Percentiles rank a stretch among this genome's conserved stretches.
Conservation (phyloP, 2,888 invertebrate species). For the Brachyopa scutellaris region DNA sequence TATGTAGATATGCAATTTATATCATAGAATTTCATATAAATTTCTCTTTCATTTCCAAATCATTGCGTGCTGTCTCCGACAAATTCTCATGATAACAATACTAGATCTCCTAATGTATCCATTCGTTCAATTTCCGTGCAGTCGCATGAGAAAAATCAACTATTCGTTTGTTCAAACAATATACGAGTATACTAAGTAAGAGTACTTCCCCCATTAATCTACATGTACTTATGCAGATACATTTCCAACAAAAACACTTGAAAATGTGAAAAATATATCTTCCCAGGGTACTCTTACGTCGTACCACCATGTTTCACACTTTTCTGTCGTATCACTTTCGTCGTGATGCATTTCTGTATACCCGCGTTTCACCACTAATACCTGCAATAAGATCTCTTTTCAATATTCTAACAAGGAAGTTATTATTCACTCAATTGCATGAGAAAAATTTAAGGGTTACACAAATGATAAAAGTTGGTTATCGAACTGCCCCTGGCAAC, state of each 20-base stretch:
- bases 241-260: neutral
- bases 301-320: neutral
- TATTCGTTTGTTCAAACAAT: constrained; percentile 1
- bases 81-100: constrained; percentile 13
- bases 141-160: constrained; percentile 5
- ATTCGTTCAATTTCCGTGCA: constrained; percentile 9
- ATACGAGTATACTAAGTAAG: too few species aligned
- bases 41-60: neutral
- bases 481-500: constrained; percentile 20
- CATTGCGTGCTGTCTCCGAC: neutral
- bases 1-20: too few species aligned
- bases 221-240: neutral
- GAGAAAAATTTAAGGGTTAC: too few species aligned
- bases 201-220: neutral
- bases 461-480: constrained; percentile 19
- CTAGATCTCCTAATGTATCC: neutral
- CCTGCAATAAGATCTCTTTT: neutral
- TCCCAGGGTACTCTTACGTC: neutral
- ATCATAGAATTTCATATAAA: too few species aligned
- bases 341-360: neutral
- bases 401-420: constrained; percentile 54
- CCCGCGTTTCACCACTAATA: neutral
- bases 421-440: constrained; percentile 60
- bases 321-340: constrained; percentile 30
- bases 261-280: neutral